Conservation (phyloP, 2,113 vertebrate species). For the Chinchilla lanigera region DNA sequence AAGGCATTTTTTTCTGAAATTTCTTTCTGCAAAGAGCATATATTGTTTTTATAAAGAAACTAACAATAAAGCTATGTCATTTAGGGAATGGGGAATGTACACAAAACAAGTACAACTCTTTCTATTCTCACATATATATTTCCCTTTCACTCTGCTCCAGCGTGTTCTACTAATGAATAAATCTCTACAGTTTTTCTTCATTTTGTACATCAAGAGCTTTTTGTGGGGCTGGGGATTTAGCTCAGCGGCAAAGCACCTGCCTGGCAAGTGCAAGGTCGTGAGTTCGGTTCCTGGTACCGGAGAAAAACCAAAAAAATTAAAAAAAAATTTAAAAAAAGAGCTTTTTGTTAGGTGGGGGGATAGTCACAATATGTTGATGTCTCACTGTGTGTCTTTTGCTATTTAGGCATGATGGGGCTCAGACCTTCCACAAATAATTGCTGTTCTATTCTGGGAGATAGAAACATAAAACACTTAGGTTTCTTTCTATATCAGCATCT, state of each 20-base stretch:
- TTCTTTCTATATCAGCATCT: conserved; percentile 58
- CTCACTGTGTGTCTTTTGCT: not conserved
- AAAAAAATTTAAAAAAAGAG: too few species aligned
- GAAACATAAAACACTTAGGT: conserved; percentile 17
- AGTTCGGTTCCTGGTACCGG: too few species aligned
- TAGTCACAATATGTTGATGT: not conserved
- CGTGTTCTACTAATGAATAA: not conserved
- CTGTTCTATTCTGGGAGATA: conserved; percentile 47
- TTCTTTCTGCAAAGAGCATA: not conserved
- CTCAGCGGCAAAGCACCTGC: too few species aligned
- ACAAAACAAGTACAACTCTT: not conserved
- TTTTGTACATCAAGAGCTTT: not conserved
- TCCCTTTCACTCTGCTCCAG: not conserved
- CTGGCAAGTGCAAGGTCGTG: too few species aligned
- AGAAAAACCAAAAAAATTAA: too few species aligned
- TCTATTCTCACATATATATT: not conserved
- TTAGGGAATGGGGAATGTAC: not conserved
- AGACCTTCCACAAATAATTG: not conserved
- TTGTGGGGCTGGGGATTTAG: too few species aligned
- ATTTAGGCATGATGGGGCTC: not conserved
- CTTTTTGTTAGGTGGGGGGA: not conserved
- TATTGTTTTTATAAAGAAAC: conserved; percentile 47
- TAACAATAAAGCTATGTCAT: not conserved
- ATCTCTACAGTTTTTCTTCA: not conserved
- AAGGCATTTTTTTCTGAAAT: conserved; percentile 30